These are phyloP conservation scores for Orthonevra nobilis DNA, from an alignment of 2,888 invertebrate genomes.

Conservation along the genomic window DNA sequence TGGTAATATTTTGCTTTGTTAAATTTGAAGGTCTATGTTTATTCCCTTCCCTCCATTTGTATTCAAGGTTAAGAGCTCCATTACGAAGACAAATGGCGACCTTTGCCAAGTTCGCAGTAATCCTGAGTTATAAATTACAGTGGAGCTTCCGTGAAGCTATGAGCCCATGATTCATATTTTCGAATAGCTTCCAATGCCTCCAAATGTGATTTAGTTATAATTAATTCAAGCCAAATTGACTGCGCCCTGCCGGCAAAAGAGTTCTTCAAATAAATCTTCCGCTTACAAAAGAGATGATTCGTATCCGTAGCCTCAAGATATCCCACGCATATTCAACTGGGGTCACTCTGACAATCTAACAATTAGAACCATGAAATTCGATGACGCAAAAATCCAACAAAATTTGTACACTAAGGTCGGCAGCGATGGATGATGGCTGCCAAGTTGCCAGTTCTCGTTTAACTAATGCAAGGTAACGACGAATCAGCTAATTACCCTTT, in stretches of 20 bases:
- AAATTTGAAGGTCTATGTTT: no score
- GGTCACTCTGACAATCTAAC: neutral
- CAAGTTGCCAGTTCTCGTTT: conserved; percentile 31
- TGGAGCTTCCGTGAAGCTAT: conserved; percentile 16
- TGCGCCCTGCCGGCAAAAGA: conserved; percentile 26
- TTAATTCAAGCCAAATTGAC: conserved; percentile 39
- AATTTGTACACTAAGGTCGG: conserved; percentile 40
- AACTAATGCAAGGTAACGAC: conserved; percentile 63
- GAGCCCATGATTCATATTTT: conserved; percentile 5
- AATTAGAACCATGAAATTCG: conserved; percentile 28
- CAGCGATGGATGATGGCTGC: conserved; percentile 35
- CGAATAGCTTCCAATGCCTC: conserved; percentile 2
- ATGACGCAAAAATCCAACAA: conserved; percentile 54
- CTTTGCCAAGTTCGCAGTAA: conserved; percentile 36
- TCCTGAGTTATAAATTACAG: conserved; percentile 8
- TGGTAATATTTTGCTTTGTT: no score
- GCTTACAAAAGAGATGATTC: conserved; percentile 38
- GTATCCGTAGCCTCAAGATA: conserved; percentile 1
- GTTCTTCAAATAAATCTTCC: conserved; percentile 41
- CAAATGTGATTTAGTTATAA: conserved; percentile 43
- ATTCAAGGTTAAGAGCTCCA: conserved; percentile 30
- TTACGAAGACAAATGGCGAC: conserved; percentile 23
- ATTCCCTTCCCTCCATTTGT: neutral
- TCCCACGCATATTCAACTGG: conserved; percentile 39
- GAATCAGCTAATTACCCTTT: conserved; percentile 61